These are phyloP conservation scores for Amblyjoppa proteus DNA, from an alignment of 2,888 invertebrate species.

Conservation along the genomic window DNA sequence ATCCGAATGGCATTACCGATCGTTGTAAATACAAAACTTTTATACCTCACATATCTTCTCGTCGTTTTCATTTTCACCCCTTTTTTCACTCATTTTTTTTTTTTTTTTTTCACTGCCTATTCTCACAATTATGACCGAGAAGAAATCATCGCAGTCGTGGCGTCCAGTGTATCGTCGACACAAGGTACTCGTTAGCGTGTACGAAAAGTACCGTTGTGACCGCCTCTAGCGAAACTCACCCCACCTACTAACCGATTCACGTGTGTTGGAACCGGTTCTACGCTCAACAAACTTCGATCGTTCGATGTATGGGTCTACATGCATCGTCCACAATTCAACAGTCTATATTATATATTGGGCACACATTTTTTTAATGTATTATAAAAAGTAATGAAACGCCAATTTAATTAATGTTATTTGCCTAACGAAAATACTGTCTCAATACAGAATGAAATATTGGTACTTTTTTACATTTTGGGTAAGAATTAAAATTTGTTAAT, in stretches of 20 bases:
- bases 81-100: conserved; percentile 42
- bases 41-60: conserved; percentile 32
- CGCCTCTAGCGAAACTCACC: conserved; percentile 20
- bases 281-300: conserved; percentile 17
- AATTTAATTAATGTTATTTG: not conserved
- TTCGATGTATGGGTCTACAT: not conserved
- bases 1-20: not conserved
- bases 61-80: conserved; percentile 15
- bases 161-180: conserved; percentile 16
- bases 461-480: not conserved
- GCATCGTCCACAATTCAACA: not conserved
- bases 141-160: conserved; percentile 34
- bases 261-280: conserved; percentile 63
- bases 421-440: not conserved
- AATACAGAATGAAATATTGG: not conserved
- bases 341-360: not conserved
- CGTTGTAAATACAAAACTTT: not conserved
- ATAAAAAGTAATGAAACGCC: not conserved
- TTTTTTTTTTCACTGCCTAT: conserved; percentile 22
- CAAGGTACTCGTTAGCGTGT: conserved; percentile 26
- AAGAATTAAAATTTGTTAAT: not conserved
- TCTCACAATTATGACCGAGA: conserved; percentile 20
- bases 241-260: conserved; percentile 61
- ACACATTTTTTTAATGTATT: not conserved
- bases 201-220: conserved; percentile 76